Percentiles rank a stretch among this genome's conserved stretches.
Evolutionary conservation across 2,888 invertebrate genomes (phyloP).

Genomic region (Lasiommata megera): DNA sequence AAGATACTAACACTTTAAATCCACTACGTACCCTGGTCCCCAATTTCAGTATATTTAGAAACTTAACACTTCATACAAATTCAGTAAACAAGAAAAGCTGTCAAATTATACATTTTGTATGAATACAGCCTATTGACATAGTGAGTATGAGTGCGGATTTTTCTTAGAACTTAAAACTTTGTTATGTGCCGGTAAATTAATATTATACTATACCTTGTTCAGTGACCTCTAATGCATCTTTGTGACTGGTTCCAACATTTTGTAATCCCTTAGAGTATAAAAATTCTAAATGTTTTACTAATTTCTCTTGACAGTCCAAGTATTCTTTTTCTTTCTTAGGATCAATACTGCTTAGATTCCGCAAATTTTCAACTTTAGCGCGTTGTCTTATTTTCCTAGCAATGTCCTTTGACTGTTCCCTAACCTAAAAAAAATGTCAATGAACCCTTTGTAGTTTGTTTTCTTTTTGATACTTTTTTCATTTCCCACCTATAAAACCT

Average conservation of each 20-base stretch:
- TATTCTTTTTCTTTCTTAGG: conserved; percentile 61
- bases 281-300: conserved; percentile 62
- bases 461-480: too few relatives aligned
- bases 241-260: conserved; percentile 63
- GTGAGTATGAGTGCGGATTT: too few relatives aligned
- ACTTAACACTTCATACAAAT: too few relatives aligned
- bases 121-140: too few relatives aligned
- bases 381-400: conserved; percentile 72
- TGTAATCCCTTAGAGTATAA: conserved; percentile 57
- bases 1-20: too few relatives aligned
- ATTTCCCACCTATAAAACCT: conserved; percentile 33
- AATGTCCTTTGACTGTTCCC: conserved; percentile 77
- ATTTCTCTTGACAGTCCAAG: conserved; percentile 59
- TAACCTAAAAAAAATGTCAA: conserved; percentile 58
- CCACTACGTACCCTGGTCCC: too few relatives aligned
- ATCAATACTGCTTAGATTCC: conserved; percentile 55
- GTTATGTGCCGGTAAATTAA: too few relatives aligned
- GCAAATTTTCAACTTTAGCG: conserved; percentile 63
- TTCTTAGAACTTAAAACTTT: too few relatives aligned
- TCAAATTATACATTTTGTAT: too few relatives aligned
- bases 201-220: conserved; percentile 47
- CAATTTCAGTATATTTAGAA: too few relatives aligned
- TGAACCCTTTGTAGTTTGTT: conserved; percentile 1
- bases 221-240: conserved; percentile 49
- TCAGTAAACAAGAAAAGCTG: too few relatives aligned